These are phyloP conservation scores for Pogonophryne albipinna DNA, from an alignment of 2,797 vertebrate genomes.

Conservation along the genomic window DNA sequence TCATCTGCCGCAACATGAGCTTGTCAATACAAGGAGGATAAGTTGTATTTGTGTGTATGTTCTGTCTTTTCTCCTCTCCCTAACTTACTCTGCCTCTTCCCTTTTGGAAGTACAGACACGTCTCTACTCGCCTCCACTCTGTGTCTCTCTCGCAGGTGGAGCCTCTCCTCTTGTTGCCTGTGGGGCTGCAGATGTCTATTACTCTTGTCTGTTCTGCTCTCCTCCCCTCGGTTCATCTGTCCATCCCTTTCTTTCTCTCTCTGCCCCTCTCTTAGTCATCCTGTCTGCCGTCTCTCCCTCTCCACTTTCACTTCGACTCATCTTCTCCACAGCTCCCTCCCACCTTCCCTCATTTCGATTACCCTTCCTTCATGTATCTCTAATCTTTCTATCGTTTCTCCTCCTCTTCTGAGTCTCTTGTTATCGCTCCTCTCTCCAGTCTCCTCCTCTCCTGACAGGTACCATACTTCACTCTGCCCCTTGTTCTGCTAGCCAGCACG, in stretches of 20 bases:
- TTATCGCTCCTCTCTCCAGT: slow-evolving; percentile 65
- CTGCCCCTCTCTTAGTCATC: slow-evolving; percentile 48
- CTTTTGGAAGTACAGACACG: slow-evolving; percentile 60
- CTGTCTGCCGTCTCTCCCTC: slow-evolving; percentile 16
- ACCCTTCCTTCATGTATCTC: slow-evolving; percentile 67
- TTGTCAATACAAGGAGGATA: slow-evolving; percentile 14
- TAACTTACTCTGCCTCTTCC: slow-evolving; percentile 47
- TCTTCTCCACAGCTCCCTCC: slow-evolving; percentile 42
- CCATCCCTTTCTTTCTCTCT: slow-evolving; percentile 42
- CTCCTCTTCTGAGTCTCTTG: slow-evolving; percentile 31
- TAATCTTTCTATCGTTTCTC: slow-evolving; percentile 65
- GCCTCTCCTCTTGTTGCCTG: slow-evolving; percentile 60
- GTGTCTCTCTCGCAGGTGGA: slow-evolving; percentile 43
- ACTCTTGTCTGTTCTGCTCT: slow-evolving; percentile 55
- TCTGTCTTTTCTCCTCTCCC: slow-evolving; percentile 15
- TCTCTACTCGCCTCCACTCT: slow-evolving; percentile 57
- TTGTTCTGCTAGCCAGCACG: slow-evolving; percentile 35
- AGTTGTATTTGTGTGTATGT: slow-evolving; percentile 19
- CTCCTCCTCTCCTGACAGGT: slow-evolving; percentile 71
- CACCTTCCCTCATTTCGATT: slow-evolving; percentile 60
- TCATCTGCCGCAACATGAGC: slow-evolving; percentile 29
- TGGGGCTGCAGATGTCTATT: slow-evolving; percentile 73
- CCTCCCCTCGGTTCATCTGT: slow-evolving; percentile 46
- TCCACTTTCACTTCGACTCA: slow-evolving; percentile 42
- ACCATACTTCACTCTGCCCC: slow-evolving; percentile 74